Percentiles rank a stretch among this genome's conserved stretches.
Evolutionary conservation across 2,797 vertebrate genomes (phyloP).

Genomic region (Eulemur albifrons): DNA sequence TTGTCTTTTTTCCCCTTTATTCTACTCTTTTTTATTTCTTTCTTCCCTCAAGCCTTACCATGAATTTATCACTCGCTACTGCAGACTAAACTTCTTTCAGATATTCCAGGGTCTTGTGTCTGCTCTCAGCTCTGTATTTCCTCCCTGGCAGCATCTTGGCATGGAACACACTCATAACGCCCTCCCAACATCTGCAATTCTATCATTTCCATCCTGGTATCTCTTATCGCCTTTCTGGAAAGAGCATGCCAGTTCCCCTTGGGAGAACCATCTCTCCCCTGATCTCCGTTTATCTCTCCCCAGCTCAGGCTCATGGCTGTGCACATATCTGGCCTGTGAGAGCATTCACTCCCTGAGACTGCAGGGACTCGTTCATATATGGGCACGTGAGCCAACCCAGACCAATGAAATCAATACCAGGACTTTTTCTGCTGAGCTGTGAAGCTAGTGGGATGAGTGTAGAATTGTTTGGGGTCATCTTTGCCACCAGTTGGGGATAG

Average conservation of each 20-base stretch:
- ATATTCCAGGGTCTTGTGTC: background rate
- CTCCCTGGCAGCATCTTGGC: background rate
- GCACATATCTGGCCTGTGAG: background rate
- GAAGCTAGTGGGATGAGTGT: background rate
- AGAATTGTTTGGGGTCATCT: background rate
- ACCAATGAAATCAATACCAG: background rate
- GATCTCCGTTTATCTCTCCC: background rate
- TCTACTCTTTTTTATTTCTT: background rate
- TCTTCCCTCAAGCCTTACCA: background rate
- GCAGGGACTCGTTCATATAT: background rate
- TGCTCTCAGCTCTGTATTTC: background rate
- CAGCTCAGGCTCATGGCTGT: background rate
- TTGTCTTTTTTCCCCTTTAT: background rate
- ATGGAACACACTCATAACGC: background rate
- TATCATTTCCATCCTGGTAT: background rate
- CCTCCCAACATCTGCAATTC: background rate
- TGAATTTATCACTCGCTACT: background rate
- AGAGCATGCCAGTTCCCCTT: background rate
- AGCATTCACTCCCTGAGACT: background rate
- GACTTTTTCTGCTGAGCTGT: background rate
- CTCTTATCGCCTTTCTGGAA: background rate
- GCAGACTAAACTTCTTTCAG: background rate
- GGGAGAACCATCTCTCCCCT: background rate
- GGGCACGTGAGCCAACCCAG: background rate
- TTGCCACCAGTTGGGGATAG: background rate